These are phyloP conservation scores for Paragorgia papillata DNA, from an alignment of 92 coral and sea anemone species.

Conservation along the genomic window DNA sequence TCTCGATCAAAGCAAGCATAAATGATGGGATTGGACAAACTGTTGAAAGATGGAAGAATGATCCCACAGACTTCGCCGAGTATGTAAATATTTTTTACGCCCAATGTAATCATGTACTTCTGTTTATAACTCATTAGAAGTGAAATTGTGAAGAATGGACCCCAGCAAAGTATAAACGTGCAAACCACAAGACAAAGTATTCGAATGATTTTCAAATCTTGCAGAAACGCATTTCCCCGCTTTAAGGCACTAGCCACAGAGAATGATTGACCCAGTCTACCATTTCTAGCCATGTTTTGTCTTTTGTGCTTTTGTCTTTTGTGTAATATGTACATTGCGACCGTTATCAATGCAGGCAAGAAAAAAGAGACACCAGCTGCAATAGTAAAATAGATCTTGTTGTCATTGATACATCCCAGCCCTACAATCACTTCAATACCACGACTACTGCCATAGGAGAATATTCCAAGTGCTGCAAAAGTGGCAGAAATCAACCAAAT, in stretches of 20 bases:
- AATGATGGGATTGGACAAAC: conserved; percentile 72
- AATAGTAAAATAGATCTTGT: conserved; percentile 5
- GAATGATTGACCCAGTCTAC: conserved; percentile 27
- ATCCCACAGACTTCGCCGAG: neutral
- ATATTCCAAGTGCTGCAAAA: conserved; percentile 6
- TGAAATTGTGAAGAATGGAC: neutral
- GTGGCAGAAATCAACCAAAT: conserved; percentile 30
- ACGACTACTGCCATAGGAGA: conserved; percentile 14
- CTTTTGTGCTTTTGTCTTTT: conserved; percentile 11
- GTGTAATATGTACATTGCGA: conserved; percentile 1
- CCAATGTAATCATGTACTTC: neutral
- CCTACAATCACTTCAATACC: neutral
- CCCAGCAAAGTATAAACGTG: neutral
- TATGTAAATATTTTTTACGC: too few relatives aligned
- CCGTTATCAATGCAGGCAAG: conserved; percentile 1
- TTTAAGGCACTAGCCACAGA: neutral
- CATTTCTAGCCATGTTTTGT: conserved; percentile 31
- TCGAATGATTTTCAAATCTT: neutral
- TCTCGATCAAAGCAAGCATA: conserved; percentile 61
- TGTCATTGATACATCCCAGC: neutral
- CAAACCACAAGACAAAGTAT: neutral
- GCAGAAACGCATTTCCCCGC: neutral
- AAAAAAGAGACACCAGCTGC: neutral
- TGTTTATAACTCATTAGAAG: conserved; percentile 2
- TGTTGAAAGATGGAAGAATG: conserved; percentile 76